Percentiles rank a stretch among this genome's conserved stretches.
phyloP scores from a whole-genome alignment of 2,797 vertebrate species.

The Pangasius larnaudii region DNA sequence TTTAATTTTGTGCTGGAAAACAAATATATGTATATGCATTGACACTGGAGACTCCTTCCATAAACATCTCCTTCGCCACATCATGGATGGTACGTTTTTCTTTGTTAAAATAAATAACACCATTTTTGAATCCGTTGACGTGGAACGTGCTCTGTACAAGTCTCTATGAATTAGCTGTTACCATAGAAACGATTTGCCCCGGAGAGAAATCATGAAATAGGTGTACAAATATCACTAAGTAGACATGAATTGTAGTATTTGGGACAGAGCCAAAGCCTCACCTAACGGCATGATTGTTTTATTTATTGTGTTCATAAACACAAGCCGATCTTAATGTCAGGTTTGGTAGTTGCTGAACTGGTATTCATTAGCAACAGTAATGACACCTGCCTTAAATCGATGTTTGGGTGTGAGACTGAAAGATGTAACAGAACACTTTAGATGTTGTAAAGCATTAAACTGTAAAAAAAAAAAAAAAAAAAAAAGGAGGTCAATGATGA shows the following conservation, averaged over 20 bases:
- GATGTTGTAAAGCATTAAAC: constrained; percentile 31
- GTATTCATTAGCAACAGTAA: constrained; percentile 4
- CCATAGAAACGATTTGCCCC: not conserved
- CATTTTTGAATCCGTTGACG: not conserved
- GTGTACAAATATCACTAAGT: not conserved
- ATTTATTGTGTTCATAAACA: constrained; percentile 22
- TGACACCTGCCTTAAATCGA: not conserved
- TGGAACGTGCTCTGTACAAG: not conserved
- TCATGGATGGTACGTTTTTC: not conserved
- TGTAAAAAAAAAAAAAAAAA: not conserved
- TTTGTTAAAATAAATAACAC: not conserved
- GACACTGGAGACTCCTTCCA: not conserved
- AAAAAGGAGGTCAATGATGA: constrained; percentile 3
- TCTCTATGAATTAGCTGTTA: not conserved
- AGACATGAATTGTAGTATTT: not conserved
- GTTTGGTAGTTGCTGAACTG: constrained; percentile 17
- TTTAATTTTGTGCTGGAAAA: no score
- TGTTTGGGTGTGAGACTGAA: constrained; percentile 21
- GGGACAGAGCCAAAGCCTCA: constrained; percentile 28
- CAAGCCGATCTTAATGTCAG: not conserved
- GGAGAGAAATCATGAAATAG: not conserved
- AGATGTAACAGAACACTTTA: not conserved
- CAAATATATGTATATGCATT: no score
- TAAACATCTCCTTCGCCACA: not conserved
- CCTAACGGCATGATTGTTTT: not conserved